Base-by-base conservation (phyloP, 2,113 vertebrate species). In the Pagrus major region DNA sequence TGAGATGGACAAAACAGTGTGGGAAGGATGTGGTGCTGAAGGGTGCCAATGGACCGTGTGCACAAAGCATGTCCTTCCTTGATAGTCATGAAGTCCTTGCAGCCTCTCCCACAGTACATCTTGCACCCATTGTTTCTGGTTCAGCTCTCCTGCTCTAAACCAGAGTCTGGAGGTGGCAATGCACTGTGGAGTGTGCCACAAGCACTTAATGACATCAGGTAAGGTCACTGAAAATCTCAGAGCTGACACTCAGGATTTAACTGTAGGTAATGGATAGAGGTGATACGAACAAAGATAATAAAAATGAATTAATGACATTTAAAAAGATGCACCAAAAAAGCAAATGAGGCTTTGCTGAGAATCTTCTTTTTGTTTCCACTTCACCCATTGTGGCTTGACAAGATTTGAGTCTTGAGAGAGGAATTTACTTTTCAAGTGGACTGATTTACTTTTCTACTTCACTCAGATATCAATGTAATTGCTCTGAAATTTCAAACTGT, bases 111-210 rank as follows among this genome's bases (percentile, higher is more conserved):
- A 33, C 55, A 37, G 59, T 67, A 58, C 70, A 46, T 81, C 72
- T 69, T 83, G 85, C 83, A 78, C 79, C 74, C 49, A 69, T 83
- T 76, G 81, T 84, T 87, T 90, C 81, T 69, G 74, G 76, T 86
- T 88, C 74, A 81, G 55, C 63, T 84, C 44, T n/a, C 15, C 39
- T 7, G 60, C 60, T 83, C 64, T 76, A 76, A 84, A 66, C 39
- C 20, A 29, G n/a, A 76, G 51, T 58, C 76, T 60, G 59, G 56
- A 58, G 76, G 60, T 83, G 76, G 66, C 67, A 21, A 35, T 42
- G 61, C 69, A 29, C 83, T 51, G 66, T 9, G 27, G 61, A 65
- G 71, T 71, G 72, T 41, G 80, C 81, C 66, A 75, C 44, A 14
- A 81, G 66, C 70, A 47, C 46, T 76, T 61, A 78, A 82, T 78